Conservation (phyloP, 2,113 vertebrate species). For the Rhegmatorhina hoffmannsi region DNA sequence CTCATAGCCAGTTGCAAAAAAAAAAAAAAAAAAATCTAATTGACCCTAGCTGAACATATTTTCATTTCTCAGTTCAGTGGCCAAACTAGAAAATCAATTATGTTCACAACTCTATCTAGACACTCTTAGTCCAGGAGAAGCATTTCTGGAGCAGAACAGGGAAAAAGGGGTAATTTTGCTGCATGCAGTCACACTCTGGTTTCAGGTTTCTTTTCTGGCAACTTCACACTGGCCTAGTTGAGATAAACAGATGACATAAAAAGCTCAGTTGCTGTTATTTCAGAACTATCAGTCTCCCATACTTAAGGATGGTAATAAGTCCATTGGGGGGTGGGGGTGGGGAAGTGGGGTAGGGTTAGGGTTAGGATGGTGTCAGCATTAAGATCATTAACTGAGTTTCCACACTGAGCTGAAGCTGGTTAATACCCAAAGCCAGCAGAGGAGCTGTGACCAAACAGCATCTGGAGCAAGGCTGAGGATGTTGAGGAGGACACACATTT, state of each 20-base stretch:
- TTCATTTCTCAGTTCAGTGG: conserved; percentile 23
- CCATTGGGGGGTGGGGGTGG: background rate
- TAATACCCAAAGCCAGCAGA: background rate
- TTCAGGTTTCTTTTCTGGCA: background rate
- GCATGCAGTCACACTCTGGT: background rate
- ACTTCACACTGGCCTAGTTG: background rate
- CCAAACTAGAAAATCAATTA: conserved; percentile 24
- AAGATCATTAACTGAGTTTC: background rate
- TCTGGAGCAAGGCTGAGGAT: background rate
- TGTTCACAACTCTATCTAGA: background rate
- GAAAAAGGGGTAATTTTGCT: background rate
- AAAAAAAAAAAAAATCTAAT: background rate
- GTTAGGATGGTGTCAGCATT: background rate
- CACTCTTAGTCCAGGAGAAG: background rate
- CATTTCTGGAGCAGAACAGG: background rate
- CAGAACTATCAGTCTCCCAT: background rate
- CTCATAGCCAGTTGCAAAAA: background rate
- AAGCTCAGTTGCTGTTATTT: background rate
- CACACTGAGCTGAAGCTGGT: background rate
- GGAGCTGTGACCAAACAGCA: background rate
- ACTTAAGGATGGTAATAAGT: background rate
- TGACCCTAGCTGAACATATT: background rate
- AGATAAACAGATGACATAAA: background rate
- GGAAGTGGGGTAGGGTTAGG: too few relatives aligned
- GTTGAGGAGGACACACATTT: background rate